Evolutionary conservation across 1,140 invertebrate species (phyloP), one percentile per base, ranked within the genome.

Genomic region (Bilobella aurantiaca): DNA sequence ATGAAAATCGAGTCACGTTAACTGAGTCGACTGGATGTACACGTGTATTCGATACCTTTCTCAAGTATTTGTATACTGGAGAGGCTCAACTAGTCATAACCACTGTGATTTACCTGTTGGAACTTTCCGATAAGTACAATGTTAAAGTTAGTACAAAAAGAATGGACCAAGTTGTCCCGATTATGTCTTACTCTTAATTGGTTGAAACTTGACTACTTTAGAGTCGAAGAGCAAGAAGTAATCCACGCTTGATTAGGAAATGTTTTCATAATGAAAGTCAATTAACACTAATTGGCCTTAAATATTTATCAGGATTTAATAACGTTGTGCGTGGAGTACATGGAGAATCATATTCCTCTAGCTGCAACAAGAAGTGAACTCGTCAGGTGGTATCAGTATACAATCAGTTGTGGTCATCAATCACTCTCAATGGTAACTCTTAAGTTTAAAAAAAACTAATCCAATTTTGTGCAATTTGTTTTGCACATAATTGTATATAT

Each of bases 61-160:
- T 96, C 16, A 85, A 86, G 78, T 96, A 96, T 78, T 88, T 96
- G 75, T 96, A 96, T 78, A 93, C 92, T 1, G 93, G 93, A 23
- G 85, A 89, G 77, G 89, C 96, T 69, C 81, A 86, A 72, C 88
- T 96, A 69, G 90, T 86, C 31, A 83, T 93, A 73, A 81, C 82
- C 37, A 87, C 87, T 62, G 91, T 93, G 27, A 82, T 95, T 76
- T 87, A 91, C 16, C 84, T 96, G 67, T 78, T 96, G 30, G 88
- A 86, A 3, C 77, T 96, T 37, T 91, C 91, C 31, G 93, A 96
- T 76, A 96, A 96, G 78, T 96, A 96, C 77, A 93, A 94, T 80
- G 88, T 96, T 3, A 87, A 87, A 80, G 86, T 87, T 77, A 72
- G 68, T 71, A 62, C 8, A 37, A 27, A 46, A n/a, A 37, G n/a